These are phyloP conservation scores for Tuta absoluta DNA, from an alignment of 2,888 invertebrate genomes.

Conservation along the genomic window DNA sequence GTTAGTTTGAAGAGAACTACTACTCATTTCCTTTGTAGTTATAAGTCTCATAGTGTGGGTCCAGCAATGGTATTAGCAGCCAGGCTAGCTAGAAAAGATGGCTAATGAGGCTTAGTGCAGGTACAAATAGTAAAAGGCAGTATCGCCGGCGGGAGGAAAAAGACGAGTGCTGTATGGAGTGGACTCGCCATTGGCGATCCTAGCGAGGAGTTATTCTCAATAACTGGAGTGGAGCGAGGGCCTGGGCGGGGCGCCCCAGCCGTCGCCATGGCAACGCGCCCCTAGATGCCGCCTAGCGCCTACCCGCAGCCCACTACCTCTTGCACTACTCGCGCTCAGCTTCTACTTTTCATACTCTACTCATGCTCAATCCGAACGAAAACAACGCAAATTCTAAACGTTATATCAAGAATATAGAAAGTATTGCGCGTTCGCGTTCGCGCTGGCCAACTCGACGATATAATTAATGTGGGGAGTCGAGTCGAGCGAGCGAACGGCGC, in stretches of 20 bases:
- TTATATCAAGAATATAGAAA: conserved; percentile 71
- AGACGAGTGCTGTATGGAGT: conserved; percentile 33
- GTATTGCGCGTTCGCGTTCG: conserved; percentile 73
- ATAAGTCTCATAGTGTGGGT: background rate
- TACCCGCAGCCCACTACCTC: conserved; percentile 26
- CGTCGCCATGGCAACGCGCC: conserved; percentile 69
- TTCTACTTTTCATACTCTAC: background rate
- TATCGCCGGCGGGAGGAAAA: conserved; percentile 35
- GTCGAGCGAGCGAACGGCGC: conserved; percentile 69
- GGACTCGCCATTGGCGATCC: conserved; percentile 57
- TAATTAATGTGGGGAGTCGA: conserved; percentile 77
- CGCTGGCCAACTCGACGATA: conserved; percentile 71
- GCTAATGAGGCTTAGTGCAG: conserved; percentile 18
- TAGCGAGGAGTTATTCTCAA: conserved; percentile 57
- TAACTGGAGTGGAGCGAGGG: conserved; percentile 54
- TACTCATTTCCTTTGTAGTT: conserved; percentile 2
- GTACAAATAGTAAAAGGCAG: conserved; percentile 27
- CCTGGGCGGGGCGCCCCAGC: conserved; percentile 70
- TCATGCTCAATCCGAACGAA: conserved; percentile 22
- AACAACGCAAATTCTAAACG: conserved; percentile 40
- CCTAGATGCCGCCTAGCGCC: conserved; percentile 44
- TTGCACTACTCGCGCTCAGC: background rate
- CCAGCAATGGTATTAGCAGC: conserved; percentile 5
- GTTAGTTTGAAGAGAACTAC: background rate
- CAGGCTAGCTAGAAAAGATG: background rate